phyloP scores from a whole-genome alignment of 2,797 vertebrate species.

The Gallirallus australis region DNA sequence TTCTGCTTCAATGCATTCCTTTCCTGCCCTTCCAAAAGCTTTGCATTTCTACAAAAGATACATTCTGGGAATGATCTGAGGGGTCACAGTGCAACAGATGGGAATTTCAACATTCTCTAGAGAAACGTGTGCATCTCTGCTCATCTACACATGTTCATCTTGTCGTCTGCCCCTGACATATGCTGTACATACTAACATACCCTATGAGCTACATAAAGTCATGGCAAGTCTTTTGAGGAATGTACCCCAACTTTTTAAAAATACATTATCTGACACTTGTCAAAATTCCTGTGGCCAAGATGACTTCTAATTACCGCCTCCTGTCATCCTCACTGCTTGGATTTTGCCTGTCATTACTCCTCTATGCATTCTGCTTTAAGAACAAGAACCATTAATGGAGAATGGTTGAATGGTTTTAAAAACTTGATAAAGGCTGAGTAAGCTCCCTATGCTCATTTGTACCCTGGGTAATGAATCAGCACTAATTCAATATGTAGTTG shows the following conservation, averaged over 20 bases:
- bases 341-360: neutral
- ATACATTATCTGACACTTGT: neutral
- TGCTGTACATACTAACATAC: neutral
- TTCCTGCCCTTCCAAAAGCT: neutral
- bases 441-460: neutral
- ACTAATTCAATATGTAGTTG: neutral
- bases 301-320: neutral
- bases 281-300: neutral
- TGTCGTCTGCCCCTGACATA: neutral
- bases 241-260: neutral
- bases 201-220: neutral
- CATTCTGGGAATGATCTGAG: neutral
- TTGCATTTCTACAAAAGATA: neutral
- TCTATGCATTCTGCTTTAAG: neutral
- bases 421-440: neutral
- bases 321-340: neutral
- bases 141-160: neutral
- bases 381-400: neutral
- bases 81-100: neutral
- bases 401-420: constrained; percentile 16
- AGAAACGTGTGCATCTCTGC: neutral
- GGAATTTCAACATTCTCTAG: neutral
- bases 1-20: neutral
- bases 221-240: neutral
- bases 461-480: neutral